phyloP scores from a whole-genome alignment of 2,113 vertebrate species.

The Mormyrus iriodes region DNA sequence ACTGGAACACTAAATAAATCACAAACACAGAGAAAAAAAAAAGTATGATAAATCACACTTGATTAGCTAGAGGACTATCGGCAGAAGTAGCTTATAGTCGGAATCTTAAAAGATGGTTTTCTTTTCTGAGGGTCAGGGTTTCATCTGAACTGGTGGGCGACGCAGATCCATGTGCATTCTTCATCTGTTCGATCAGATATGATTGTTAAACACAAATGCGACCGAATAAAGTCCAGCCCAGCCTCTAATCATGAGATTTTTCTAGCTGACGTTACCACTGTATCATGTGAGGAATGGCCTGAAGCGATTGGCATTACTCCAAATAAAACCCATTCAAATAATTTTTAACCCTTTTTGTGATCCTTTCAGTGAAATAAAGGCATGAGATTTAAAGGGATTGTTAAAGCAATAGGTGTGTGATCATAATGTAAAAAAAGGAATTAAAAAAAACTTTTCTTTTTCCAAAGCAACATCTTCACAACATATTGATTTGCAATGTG shows the following conservation, averaged over 20 bases:
- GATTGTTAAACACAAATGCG: neutral
- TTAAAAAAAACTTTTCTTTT: neutral
- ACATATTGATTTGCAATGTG: neutral
- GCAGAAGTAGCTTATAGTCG: neutral
- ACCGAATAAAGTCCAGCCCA: neutral
- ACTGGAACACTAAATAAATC: conserved; percentile 15
- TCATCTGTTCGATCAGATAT: neutral
- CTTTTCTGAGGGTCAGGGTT: neutral
- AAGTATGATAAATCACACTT: neutral
- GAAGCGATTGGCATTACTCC: conserved; percentile 3
- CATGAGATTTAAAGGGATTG: neutral
- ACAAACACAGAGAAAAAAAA: neutral
- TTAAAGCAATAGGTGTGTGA: neutral
- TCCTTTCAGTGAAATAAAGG: conserved; percentile 2
- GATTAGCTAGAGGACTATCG: neutral
- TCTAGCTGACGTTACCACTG: conserved; percentile 1
- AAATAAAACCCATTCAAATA: conserved; percentile 6
- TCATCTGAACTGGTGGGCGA: neutral
- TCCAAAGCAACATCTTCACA: neutral
- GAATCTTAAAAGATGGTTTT: neutral
- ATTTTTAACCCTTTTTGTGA: conserved; percentile 9
- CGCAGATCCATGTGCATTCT: neutral
- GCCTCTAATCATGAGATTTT: conserved; percentile 17
- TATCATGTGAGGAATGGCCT: conserved; percentile 20
- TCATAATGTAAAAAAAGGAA: neutral